Evolutionary conservation across 2,888 invertebrate genomes (phyloP), one percentile per base, ranked within the genome.

Genomic region (Hemicrepidius hirtus): DNA sequence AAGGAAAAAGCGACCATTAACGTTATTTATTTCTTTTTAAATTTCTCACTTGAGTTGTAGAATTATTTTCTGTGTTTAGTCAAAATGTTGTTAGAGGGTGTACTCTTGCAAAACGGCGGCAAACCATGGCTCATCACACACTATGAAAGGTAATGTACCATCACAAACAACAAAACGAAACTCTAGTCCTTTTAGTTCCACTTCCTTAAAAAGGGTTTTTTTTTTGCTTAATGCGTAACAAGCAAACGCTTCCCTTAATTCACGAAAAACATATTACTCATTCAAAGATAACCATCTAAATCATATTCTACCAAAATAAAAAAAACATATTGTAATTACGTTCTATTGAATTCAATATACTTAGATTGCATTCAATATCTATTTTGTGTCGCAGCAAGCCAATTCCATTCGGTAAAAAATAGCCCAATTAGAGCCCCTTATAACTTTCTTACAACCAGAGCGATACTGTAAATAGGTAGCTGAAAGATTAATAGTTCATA

Each of bases 71-170:
- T 53, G 13, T 16, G 53, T 53, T 53, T 28, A 32, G 12, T 53
- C 28, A 5, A 53, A 62, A 62, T 32, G 20, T 32, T 46, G 44
- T 62, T 62, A 41, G 60, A 20, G 13, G 24, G 53, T 28, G 53
- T 53, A 32, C 28, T 53, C 50, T 53, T 37, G 18, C 40, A 46
- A 66, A 41, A 57, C 32, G 41, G 44, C 44, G 57, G 16, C 49
- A 60, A 68, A 68, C 32, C 35, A 46, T 60, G 59, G 49, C 44
- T 68, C 60, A 59, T 68, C 53, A 53, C 53, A 53, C 53, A 53
- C 53, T 53, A 53, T 53, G 49, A 64, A 64, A 64, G 21, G 50
- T 35, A 64, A 64, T 50, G 50, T 50, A 64, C 64, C 64, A 50
- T 64, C 49, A 49, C 37, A 64, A 63, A 49, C 49, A 64, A 50